A percentile compares a stretch with the other conserved stretches of the same genome.
phyloP scores from a whole-genome alignment of 2,888 invertebrate species.

The Thera britannica region DNA sequence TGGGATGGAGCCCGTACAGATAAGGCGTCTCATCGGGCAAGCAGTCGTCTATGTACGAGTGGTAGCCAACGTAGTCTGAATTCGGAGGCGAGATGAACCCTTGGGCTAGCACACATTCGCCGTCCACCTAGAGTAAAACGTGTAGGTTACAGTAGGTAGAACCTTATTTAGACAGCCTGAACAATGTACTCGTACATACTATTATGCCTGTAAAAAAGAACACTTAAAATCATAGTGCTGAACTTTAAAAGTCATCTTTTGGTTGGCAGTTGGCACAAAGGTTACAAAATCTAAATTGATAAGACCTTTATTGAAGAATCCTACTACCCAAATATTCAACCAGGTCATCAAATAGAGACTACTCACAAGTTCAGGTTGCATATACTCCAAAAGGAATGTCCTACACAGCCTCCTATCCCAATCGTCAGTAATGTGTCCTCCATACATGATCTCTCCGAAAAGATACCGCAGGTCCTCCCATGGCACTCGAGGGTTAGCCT shows the following conservation, averaged over 20 bases:
- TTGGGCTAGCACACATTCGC: constrained; percentile 91
- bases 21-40: constrained; percentile 95
- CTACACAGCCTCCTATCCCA: constrained; percentile 96
- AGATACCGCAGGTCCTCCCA: constrained; percentile 98
- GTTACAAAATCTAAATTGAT: too few relatives aligned
- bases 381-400: constrained; percentile 93
- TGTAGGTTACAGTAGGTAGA: too few relatives aligned
- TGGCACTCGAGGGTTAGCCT: constrained; percentile 93
- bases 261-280: too few relatives aligned
- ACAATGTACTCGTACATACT: too few relatives aligned
- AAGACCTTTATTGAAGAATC: too few relatives aligned
- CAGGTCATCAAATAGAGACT: too few relatives aligned
- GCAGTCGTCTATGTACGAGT: constrained; percentile 93
- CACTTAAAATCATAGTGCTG: too few relatives aligned
- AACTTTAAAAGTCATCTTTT: too few relatives aligned
- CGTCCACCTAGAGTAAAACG: constrained; percentile 87
- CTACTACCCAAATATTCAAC: too few relatives aligned
- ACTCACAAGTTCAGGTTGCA: constrained; percentile 91
- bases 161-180: too few relatives aligned
- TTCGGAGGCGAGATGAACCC: constrained; percentile 95
- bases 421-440: constrained; percentile 98
- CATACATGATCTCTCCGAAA: constrained; percentile 99
- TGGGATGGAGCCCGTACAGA: constrained; percentile 96
- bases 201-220: too few relatives aligned
- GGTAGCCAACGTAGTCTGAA: constrained; percentile 94